Base-by-base conservation (phyloP, 2,888 invertebrate species). In the Lomographa bimaculata region DNA sequence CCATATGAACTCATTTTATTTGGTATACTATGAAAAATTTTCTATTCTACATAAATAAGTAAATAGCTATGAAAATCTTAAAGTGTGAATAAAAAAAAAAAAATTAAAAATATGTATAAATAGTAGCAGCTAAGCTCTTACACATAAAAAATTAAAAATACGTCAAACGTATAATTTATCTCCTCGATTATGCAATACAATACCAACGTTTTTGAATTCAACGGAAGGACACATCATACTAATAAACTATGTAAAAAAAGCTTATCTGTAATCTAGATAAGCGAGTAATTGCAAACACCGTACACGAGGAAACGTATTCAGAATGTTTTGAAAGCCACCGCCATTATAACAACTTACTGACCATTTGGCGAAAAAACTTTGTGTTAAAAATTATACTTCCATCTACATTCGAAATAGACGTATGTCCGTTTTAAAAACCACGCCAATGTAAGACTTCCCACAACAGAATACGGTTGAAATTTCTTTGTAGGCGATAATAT, bases 191-290 rank as follows among this genome's bases (percentile, higher is more conserved):
- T 55, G 42, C 40, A 34, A 39, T 45, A 50, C 40, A 38, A 56
- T 60, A 64, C 63, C 62, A 60, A 73, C 67, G 61, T 50, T 45
- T 37, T 36, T 18, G 30, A 46, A 32, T 24, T 10, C 40, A 66
- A 65, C 74, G 77, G 80, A 83, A 76, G 79, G 79, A 82, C 74
- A 74, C 54, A 35, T 28, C 17, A 60, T 66, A 65, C 66, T 63
- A 73, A 72, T 77, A 73, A 78, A 71, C 54, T 69, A 71, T 72
- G 71, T 74, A 72, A 71, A 65, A 64, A 69, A 47, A 38, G 20
- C 48, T 76, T 84, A 86, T 87, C 86, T 72, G 65, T 69, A 72
- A 87, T 87, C 87, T 74, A 69, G 85, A 87, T 86, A 87, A 71
- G 66, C 53, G 50, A 51, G 62, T 85, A 86, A 87, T 86, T 87